Evolutionary conservation across 2,113 vertebrate species (phyloP).

Genomic region (Mystacornis crossleyi): DNA sequence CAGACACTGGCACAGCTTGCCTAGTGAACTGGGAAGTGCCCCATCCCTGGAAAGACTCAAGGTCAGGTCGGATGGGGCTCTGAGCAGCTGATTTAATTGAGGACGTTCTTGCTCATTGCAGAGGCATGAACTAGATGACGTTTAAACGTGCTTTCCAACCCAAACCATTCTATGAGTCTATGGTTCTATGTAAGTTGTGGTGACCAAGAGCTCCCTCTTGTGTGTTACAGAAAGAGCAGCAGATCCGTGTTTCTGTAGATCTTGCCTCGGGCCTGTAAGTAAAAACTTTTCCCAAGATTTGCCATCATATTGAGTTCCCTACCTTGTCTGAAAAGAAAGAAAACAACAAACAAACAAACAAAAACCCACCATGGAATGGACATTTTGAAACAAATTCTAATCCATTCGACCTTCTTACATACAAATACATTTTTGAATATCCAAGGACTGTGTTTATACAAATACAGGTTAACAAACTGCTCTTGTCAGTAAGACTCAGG

Average conservation of each 20-base stretch:
- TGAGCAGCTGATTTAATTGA: not conserved
- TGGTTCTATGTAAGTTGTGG: not conserved
- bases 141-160: not conserved
- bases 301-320: not conserved
- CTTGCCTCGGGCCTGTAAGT: accelerated
- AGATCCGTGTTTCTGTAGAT: accelerated
- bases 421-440: not conserved
- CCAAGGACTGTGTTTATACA: not conserved
- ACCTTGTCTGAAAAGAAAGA: not conserved
- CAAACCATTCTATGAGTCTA: accelerated
- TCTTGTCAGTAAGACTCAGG: not conserved
- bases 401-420: not conserved
- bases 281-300: not conserved
- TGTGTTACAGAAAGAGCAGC: not conserved
- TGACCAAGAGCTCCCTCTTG: slow-evolving; percentile 50
- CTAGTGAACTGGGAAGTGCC: not conserved
- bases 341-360: not conserved
- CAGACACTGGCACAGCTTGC: not conserved
- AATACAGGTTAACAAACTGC: not conserved
- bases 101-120: not conserved
- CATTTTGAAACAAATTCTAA: not conserved
- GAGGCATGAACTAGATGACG: not conserved
- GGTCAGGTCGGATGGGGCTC: not conserved
- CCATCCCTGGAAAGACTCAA: not conserved
- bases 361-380: accelerated